A percentile compares a stretch with the other conserved stretches of the same genome.
phyloP scores from a whole-genome alignment of 2,797 vertebrate genomes.

The Hephaestus fuliginosus region DNA sequence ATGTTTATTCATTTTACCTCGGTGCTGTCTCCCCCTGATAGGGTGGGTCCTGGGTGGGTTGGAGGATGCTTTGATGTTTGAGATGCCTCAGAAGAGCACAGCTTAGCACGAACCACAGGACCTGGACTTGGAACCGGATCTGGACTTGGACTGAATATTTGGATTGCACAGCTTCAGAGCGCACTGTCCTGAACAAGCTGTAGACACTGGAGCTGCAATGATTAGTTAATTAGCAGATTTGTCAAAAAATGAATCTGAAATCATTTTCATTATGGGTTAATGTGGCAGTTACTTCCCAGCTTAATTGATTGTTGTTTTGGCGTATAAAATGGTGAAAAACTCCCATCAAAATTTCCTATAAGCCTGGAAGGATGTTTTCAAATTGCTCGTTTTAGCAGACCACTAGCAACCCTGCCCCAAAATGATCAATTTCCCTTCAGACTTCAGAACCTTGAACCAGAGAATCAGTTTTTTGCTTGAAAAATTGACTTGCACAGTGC shows the following conservation, averaged over 20 bases:
- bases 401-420: not conserved
- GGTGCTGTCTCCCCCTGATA: conserved; percentile 15
- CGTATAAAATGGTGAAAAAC: not conserved
- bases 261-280: not conserved
- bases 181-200: not conserved
- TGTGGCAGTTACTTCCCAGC: not conserved
- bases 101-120: conserved; percentile 3
- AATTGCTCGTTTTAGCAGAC: not conserved
- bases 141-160: conserved; percentile 18
- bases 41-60: conserved; percentile 14
- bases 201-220: not conserved
- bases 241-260: not conserved
- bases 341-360: not conserved
- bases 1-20: conserved; percentile 59
- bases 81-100: conserved; percentile 11
- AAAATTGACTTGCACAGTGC: not conserved
- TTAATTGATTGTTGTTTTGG: not conserved
- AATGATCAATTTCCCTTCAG: not conserved
- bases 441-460: not conserved
- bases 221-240: not conserved
- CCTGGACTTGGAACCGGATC: not conserved
- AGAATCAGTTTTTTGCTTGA: not conserved
- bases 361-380: not conserved
- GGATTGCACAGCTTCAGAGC: not conserved
- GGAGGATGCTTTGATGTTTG: conserved; percentile 41